Percentiles rank a stretch among this genome's conserved stretches.
These are phyloP conservation scores for Mimumesa dahlbomi DNA, from an alignment of 2,888 invertebrate species.

Conservation along the genomic window DNA sequence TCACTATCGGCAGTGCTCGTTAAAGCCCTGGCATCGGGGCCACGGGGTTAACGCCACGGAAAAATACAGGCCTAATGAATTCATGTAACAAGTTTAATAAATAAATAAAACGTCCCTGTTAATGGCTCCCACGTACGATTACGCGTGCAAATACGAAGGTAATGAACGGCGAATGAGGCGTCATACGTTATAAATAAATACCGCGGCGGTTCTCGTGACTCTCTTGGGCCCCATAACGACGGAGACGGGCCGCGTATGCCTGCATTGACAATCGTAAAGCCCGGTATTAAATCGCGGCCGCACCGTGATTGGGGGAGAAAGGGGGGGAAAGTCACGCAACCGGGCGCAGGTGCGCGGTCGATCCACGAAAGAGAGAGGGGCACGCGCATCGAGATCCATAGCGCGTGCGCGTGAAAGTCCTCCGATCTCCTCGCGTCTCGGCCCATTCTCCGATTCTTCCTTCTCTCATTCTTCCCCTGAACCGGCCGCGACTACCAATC, in stretches of 20 bases:
- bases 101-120: constrained; percentile 24
- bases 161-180: constrained; percentile 32
- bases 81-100: constrained; percentile 19
- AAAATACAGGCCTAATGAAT: constrained; percentile 15
- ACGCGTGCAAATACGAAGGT: constrained; percentile 37
- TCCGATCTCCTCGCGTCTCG: constrained; percentile 35
- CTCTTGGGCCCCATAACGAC: constrained; percentile 43
- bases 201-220: constrained; percentile 25
- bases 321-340: constrained; percentile 64
- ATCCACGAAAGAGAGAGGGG: constrained; percentile 50
- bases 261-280: constrained; percentile 58
- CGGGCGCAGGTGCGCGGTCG: constrained; percentile 56
- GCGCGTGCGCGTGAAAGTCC: constrained; percentile 69
- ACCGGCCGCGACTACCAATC: constrained; percentile 30
- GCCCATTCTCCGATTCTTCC: constrained; percentile 6
- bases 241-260: constrained; percentile 21
- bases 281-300: constrained; percentile 61
- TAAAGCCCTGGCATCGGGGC: constrained; percentile 2
- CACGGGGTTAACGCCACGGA: neutral
- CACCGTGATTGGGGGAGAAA: constrained; percentile 41
- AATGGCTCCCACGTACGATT: constrained; percentile 43
- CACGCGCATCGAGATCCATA: constrained; percentile 67
- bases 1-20: constrained; percentile 11
- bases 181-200: constrained; percentile 37
- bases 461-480: constrained; percentile 1